Conservation (phyloP, 2,797 vertebrate genomes). For the Siniperca obscura region DNA sequence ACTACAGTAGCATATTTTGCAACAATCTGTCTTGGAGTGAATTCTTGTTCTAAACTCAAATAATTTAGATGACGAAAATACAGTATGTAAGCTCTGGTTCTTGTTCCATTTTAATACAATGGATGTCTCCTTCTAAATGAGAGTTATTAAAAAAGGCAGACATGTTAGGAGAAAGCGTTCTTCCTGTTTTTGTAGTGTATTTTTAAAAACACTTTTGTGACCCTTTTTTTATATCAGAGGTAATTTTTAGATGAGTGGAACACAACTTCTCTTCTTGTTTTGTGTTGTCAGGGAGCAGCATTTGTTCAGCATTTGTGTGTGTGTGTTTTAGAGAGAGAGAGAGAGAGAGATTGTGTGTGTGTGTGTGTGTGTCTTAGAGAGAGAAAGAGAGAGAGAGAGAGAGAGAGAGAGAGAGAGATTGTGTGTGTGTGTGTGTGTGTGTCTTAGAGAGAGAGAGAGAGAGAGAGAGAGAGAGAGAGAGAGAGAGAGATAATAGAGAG, state of each 20-base stretch:
- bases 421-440: background rate
- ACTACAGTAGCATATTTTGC: no score
- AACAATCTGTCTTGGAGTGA: background rate
- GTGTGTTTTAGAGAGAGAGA: no score
- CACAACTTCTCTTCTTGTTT: constrained; percentile 16
- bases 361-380: no score
- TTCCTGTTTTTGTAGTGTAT: background rate
- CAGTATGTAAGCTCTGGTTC: background rate
- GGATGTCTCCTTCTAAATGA: background rate
- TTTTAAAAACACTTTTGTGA: background rate
- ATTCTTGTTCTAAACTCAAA: background rate
- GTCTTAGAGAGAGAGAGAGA: no score
- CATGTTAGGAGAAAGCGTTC: background rate
- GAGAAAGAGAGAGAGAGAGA: no score
- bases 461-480: no score
- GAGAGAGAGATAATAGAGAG: constrained; percentile 6
- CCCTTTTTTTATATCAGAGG: background rate
- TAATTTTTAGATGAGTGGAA: constrained; percentile 22
- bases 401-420: no score
- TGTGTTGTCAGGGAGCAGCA: constrained; percentile 9
- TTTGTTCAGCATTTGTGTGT: background rate
- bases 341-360: no score
- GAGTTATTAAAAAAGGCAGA: background rate
- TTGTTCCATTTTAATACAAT: background rate
- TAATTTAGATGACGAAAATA: background rate